These are phyloP conservation scores for Nyctalus aviator DNA, from an alignment of 2,797 vertebrate genomes.

Conservation along the genomic window DNA sequence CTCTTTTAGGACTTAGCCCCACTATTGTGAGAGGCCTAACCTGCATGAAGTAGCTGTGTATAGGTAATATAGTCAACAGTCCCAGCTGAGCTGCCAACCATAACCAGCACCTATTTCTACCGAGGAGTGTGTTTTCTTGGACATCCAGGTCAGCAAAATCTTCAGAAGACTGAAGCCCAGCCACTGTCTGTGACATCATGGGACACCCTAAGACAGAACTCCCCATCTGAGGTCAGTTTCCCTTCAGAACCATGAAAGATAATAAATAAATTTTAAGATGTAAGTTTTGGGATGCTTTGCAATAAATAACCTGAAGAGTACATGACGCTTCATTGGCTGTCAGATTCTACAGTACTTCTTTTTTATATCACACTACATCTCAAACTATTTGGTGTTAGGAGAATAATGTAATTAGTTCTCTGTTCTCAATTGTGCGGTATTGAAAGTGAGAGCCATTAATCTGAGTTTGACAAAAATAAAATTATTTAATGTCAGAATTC, in stretches of 20 bases:
- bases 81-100: neutral
- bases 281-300: neutral
- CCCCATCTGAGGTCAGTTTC: neutral
- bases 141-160: neutral
- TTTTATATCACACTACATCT: neutral
- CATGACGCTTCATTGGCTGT: neutral
- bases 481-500: slow-evolving; percentile 28
- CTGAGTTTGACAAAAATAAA: neutral
- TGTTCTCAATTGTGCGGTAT: neutral
- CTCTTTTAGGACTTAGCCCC: neutral
- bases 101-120: neutral
- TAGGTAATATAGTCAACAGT: neutral
- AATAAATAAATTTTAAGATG: neutral
- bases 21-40: neutral
- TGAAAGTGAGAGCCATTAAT: slow-evolving; percentile 13
- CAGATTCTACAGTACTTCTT: neutral
- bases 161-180: neutral
- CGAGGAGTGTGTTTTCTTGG: neutral
- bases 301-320: neutral
- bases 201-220: neutral
- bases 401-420: neutral
- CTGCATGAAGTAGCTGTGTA: neutral
- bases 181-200: neutral
- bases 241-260: neutral
- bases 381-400: neutral